Conservation (phyloP, 2,888 invertebrate genomes). For the Nineta flava region DNA sequence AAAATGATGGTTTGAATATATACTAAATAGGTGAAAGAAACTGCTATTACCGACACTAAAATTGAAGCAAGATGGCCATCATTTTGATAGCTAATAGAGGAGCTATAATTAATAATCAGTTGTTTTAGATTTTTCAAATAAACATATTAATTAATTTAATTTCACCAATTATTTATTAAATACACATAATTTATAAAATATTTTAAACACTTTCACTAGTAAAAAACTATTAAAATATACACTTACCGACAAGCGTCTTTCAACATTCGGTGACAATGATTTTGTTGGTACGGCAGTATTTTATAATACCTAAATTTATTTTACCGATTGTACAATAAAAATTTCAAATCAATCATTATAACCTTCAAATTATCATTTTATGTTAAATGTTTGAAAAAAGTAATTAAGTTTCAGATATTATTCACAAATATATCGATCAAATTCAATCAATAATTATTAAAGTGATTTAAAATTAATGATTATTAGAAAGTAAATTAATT, state of each 20-base stretch:
- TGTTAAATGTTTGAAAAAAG: too few relatives aligned
- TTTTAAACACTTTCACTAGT: not conserved
- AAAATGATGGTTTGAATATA: not conserved
- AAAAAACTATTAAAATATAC: not conserved
- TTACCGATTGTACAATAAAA: too few relatives aligned
- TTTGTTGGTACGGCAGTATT: constrained; percentile 6
- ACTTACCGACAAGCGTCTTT: constrained; percentile 2
- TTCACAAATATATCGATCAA: too few relatives aligned
- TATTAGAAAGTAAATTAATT: too few relatives aligned
- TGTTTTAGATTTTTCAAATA: not conserved
- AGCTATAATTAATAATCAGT: not conserved
- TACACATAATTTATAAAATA: not conserved
- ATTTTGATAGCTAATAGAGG: not conserved
- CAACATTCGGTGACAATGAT: not conserved
- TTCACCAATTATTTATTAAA: not conserved
- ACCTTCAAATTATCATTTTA: constrained; percentile 9
- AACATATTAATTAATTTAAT: not conserved
- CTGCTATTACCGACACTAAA: constrained; percentile 1
- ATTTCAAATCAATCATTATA: constrained; percentile 18
- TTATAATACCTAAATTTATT: not conserved
- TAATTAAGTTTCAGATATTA: too few relatives aligned
- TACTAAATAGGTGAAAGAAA: not conserved
- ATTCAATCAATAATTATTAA: too few relatives aligned
- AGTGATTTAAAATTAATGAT: too few relatives aligned
- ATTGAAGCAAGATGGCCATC: not conserved